Base-by-base conservation (phyloP, 1,140 invertebrate species). In the Gyrodactylus bullatarudis region DNA sequence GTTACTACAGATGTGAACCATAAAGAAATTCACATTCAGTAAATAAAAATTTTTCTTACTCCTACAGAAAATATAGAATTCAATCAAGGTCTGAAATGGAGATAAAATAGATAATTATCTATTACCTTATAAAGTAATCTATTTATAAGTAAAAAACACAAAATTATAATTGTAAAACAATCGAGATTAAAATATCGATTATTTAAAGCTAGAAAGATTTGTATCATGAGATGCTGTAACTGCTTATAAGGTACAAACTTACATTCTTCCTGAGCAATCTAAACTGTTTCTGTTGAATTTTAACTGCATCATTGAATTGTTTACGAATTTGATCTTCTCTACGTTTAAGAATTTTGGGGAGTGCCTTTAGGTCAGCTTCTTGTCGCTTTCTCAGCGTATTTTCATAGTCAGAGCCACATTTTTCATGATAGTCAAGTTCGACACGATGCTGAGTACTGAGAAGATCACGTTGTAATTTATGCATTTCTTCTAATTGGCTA, bases 241-340 rank as follows among this genome's bases (percentile, higher is more conserved):
- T n/a, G n/a, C n/a, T n/a, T n/a, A n/a, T n/a, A 54, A 54, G 34
- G 8, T 54, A n/a, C 8, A n/a, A 54, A 54, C 34, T 54, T n/a
- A 54, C 34, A 54, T 71, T 24, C 23, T 71, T 24, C 2, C 70
- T 21, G 8, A 71, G 24, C 20, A 71, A 23, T 25, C 24, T 24
- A 24, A 71, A 71, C 23, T 71, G 70, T 26, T 71, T 71, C n/a
- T 71, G 21, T 25, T 71, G 70, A 71, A 71, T 71, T 23, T 24
- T 71, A 1, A 24, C 70, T 1, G 70, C 70, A 25, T 71, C 70
- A 25, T 24, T 21, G 24, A 23, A 71, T n/a, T 71, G 70, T 26
- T 71, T 71, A 1, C 70, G 70, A n/a, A 71, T 71, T n/a, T 71
- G 21, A 2, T 71, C 21, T 71, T 71, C 70, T 25, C 24, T 24